phyloP scores from a whole-genome alignment of 2,113 vertebrate species.

The Bufo bufo region DNA sequence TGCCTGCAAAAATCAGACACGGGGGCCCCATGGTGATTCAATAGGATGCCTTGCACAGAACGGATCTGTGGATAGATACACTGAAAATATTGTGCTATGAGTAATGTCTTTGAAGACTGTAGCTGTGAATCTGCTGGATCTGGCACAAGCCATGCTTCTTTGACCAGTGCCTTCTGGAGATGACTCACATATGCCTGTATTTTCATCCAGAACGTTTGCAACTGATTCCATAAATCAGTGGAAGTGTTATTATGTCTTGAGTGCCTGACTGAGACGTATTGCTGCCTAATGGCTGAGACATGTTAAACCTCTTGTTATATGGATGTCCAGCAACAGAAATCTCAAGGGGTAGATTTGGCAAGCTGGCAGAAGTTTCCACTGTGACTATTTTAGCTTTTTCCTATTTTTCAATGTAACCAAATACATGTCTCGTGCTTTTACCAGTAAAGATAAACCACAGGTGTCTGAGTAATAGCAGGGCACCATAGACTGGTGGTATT shows the following conservation, averaged over 20 bases:
- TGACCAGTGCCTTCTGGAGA: background rate
- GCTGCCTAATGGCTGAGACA: constrained; percentile 18
- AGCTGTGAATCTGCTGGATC: background rate
- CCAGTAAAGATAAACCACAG: constrained; percentile 3
- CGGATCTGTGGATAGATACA: background rate
- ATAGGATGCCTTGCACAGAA: background rate
- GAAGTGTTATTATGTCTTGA: constrained; percentile 33
- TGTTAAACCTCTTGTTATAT: constrained; percentile 20
- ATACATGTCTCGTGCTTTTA: background rate
- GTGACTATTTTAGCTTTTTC: background rate
- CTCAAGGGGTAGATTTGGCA: constrained; percentile 1
- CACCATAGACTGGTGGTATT: background rate
- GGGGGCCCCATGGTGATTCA: background rate
- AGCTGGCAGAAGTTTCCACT: constrained; percentile 19
- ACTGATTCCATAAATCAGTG: constrained; percentile 15
- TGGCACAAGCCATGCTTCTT: background rate
- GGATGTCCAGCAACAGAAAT: background rate
- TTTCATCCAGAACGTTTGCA: constrained; percentile 32
- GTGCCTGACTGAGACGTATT: background rate
- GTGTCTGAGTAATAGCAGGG: background rate
- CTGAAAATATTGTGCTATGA: background rate
- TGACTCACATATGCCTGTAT: constrained; percentile 47
- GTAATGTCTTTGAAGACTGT: constrained; percentile 4
- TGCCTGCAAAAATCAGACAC: background rate
- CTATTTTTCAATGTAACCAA: background rate